Percentiles rank a stretch among this genome's conserved stretches.
Conservation (phyloP, 2,797 vertebrate genomes). For the Podargus strigoides region DNA sequence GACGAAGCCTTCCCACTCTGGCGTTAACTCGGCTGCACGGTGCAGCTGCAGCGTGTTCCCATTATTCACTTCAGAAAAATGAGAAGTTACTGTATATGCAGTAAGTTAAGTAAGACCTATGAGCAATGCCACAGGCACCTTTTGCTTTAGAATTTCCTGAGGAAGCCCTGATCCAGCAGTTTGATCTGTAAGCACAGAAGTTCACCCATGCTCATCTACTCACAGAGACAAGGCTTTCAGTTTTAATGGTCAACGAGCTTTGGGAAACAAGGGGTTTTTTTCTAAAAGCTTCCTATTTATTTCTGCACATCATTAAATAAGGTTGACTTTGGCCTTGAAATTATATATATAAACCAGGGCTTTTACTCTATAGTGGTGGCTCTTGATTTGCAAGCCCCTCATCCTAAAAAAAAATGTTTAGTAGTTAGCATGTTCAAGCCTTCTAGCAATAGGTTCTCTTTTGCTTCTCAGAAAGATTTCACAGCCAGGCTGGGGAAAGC, state of each 20-base stretch:
- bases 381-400: neutral
- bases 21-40: neutral
- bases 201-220: neutral
- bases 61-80: neutral
- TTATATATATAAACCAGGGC: neutral
- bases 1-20: neutral
- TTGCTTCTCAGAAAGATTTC: neutral
- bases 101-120: neutral
- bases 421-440: neutral
- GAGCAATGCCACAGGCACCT: conserved; percentile 33
- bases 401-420: neutral
- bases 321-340: neutral
- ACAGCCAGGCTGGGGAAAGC: neutral
- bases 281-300: neutral
- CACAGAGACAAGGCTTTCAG: neutral
- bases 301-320: neutral
- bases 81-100: too few species aligned
- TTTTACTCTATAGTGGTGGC: fast-evolving
- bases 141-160: conserved; percentile 35
- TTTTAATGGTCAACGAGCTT: fast-evolving
- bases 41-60: neutral
- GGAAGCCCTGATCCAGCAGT: neutral
- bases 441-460: neutral
- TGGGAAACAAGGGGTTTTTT: neutral
- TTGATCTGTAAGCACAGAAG: neutral